Evolutionary conservation across 2,888 invertebrate genomes (phyloP), one percentile per base, ranked within the genome.

Genomic region (Silvanus unidentatus): DNA sequence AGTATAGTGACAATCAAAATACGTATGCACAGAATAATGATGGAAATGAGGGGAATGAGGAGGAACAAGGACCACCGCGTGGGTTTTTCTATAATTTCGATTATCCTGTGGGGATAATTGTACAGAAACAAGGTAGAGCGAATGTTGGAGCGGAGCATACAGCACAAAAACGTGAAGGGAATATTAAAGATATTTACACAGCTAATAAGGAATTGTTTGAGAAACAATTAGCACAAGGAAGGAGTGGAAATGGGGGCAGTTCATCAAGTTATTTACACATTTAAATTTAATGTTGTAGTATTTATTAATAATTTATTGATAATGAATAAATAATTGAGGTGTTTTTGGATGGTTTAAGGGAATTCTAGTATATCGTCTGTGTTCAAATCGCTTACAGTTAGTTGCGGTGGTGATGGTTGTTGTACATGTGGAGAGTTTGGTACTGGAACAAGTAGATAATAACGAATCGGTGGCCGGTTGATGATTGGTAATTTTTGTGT

Each of bases 11-110:
- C 41, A 54, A 48, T 14, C 42, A 49, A 39, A 48, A 55, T 40
- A 16, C 40, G 0, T 54, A 55, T 16, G 41, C 50, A 4, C 49
- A 53, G 16, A 36, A n/a, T 39, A 48, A 49, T 42, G 30, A 50
- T n/a, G 35, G 46, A 13, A 13, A 27, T 11, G 41, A 40, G 4
- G 34, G 35, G 8, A 53, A 53, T 43, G 50, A 54, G 9, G 58
- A 55, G 16, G 77, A 77, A 62, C 56, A 54, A n/a, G 76, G 70
- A 12, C 72, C 72, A 13, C 84, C 84, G 40, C 77, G 78, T 59
- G 85, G 85, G 40, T 86, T 86, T 75, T 86, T 81, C 76, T 86
- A 86, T 69, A 80, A 76, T 58, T 82, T 80, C 69, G 77, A 78
- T 56, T 84, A 85, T 68, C 81, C 82, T 16, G 82, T 79, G n/a